Conservation (phyloP, 2,888 invertebrate genomes). For the Marasmarcha lunaedactyla region DNA sequence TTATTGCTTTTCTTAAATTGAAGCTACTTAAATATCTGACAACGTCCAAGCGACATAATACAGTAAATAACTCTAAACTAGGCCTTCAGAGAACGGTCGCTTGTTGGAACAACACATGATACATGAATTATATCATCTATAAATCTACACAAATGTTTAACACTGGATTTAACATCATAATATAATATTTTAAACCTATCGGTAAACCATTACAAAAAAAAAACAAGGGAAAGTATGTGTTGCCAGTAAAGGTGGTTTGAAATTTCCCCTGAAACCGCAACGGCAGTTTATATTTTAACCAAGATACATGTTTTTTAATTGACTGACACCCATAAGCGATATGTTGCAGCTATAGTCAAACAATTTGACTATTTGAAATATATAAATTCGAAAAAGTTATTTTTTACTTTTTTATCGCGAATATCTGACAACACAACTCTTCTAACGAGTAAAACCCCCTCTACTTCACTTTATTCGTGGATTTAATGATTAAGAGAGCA, state of each 20-base stretch:
- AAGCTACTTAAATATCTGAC: too few species aligned
- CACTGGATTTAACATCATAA: too few species aligned
- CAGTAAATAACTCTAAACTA: too few species aligned
- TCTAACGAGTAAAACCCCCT: conserved; percentile 30
- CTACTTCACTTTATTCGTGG: conserved; percentile 32
- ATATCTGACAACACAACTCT: too few species aligned
- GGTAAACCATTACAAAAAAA: not conserved
- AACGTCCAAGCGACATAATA: too few species aligned
- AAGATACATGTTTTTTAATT: conserved; percentile 31
- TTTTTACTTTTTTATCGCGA: too few species aligned
- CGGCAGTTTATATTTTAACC: conserved; percentile 22
- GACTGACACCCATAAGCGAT: conserved; percentile 55
- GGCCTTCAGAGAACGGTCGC: too few species aligned
- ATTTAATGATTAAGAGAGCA: conserved; percentile 6
- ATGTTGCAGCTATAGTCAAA: conserved; percentile 33
- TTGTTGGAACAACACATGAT: too few species aligned
- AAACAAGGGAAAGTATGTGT: conserved; percentile 21
- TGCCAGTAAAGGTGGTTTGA: conserved; percentile 34
- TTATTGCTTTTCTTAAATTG: too few species aligned
- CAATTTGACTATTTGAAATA: conserved; percentile 5
- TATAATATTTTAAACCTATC: too few species aligned
- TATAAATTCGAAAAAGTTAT: conserved; percentile 5
- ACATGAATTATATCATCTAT: too few species aligned
- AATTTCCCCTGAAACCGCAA: conserved; percentile 18
- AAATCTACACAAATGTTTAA: too few species aligned